Conservation (phyloP, 2,113 vertebrate genomes). For the Ivindomyrus marchei region DNA sequence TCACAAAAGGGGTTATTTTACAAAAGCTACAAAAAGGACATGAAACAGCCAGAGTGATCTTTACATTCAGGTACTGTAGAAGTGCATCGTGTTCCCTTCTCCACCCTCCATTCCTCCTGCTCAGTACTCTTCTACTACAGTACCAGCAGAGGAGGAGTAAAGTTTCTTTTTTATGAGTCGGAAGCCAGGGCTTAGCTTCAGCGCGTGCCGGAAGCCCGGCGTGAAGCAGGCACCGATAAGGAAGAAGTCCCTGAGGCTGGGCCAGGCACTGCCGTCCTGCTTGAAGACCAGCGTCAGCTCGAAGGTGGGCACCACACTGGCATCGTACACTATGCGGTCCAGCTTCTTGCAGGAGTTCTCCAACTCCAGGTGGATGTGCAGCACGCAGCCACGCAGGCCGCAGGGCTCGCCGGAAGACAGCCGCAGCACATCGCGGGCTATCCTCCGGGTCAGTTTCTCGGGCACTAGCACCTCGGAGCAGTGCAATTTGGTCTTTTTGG, state of each 20-base stretch:
- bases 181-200: conserved; percentile 77
- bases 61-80: conserved; percentile 39
- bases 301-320: conserved; percentile 74
- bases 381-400: conserved; percentile 70
- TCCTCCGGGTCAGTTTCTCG: conserved; percentile 65
- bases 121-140: conserved; percentile 73
- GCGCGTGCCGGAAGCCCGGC: conserved; percentile 53
- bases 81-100: conserved; percentile 41
- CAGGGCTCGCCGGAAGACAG: conserved; percentile 73
- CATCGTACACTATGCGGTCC: conserved; percentile 68
- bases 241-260: conserved; percentile 70
- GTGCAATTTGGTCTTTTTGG: conserved; percentile 72
- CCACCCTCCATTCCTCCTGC: neutral
- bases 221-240: conserved; percentile 68
- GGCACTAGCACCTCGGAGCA: conserved; percentile 77
- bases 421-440: conserved; percentile 67
- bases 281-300: conserved; percentile 80
- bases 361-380: conserved; percentile 68
- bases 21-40: conserved; percentile 46
- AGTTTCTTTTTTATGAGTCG: conserved; percentile 75
- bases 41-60: conserved; percentile 35
- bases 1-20: conserved; percentile 9
- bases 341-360: conserved; percentile 65
- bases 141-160: conserved; percentile 70
- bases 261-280: conserved; percentile 71